Evolutionary conservation across 2,113 vertebrate species (phyloP).

Genomic region (Leptocoma aspasia): DNA sequence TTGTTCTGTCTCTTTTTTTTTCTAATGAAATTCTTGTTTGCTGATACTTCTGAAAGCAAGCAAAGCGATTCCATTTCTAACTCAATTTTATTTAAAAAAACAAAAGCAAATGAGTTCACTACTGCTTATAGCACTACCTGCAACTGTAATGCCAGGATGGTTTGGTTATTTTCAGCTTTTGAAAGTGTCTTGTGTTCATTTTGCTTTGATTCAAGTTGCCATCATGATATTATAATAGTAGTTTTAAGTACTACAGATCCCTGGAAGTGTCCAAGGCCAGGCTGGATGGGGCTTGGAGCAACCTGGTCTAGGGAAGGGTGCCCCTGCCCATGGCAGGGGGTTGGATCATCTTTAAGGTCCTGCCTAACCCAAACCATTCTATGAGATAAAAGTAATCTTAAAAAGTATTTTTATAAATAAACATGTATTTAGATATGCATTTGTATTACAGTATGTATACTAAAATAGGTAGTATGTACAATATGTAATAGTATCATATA

Average conservation of each 20-base stretch:
- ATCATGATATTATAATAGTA: accelerated
- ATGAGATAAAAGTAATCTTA: background rate
- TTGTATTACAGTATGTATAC: background rate
- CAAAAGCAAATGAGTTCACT: background rate
- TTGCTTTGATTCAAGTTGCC: background rate
- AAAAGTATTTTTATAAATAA: background rate
- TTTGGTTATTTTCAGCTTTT: background rate
- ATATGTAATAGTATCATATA: accelerated
- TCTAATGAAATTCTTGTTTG: background rate
- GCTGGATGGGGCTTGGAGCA: background rate
- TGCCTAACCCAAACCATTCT: background rate
- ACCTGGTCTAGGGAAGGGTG: no score
- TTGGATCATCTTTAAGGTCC: background rate
- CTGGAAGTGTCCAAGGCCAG: background rate
- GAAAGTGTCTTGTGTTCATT: background rate
- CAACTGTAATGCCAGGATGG: background rate
- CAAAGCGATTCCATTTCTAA: background rate
- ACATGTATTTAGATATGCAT: background rate
- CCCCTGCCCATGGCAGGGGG: background rate
- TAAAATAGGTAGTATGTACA: accelerated
- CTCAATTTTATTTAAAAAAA: background rate
- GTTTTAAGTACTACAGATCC: background rate
- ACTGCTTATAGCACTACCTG: background rate
- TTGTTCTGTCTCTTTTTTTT: background rate
- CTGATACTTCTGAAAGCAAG: background rate